A percentile compares a stretch with the other conserved stretches of the same genome.
These are phyloP conservation scores for Virgularia gustaviana DNA, from an alignment of 92 coral and sea anemone genomes.

Conservation along the genomic window DNA sequence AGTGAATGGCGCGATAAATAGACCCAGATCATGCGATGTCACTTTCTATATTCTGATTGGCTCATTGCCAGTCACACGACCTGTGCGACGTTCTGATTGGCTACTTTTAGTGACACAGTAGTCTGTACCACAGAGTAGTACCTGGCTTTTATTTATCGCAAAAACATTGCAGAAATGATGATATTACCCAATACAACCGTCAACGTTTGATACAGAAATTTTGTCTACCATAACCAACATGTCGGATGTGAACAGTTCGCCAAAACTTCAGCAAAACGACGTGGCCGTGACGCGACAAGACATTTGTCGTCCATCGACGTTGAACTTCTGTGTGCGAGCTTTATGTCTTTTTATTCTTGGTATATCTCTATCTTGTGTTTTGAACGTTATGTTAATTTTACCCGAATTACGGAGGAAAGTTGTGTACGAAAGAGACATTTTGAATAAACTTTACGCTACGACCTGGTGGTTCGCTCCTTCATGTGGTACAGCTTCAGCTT, in stretches of 20 bases:
- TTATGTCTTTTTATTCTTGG: conserved; percentile 87
- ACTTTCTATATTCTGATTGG: conserved; percentile 16
- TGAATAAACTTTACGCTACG: conserved; percentile 71
- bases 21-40: conserved; percentile 31
- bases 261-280: not conserved
- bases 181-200: no score
- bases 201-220: no score
- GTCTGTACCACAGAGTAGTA: no score
- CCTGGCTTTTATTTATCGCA: no score
- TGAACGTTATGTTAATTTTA: conserved; percentile 75
- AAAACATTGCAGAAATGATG: no score
- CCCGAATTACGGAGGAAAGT: conserved; percentile 84
- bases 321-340: conserved; percentile 88
- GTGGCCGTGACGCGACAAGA: not conserved
- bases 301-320: conserved; percentile 56
- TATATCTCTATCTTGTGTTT: conserved; percentile 76
- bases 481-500: conserved; percentile 88
- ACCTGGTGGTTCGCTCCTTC: conserved; percentile 98
- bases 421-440: conserved; percentile 66
- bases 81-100: conserved; percentile 19
- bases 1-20: not conserved
- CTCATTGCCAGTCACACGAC: conserved; percentile 15
- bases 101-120: no score
- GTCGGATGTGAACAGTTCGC: not conserved
- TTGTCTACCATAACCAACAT: no score